Percentiles rank a stretch among this genome's conserved stretches.
Conservation (phyloP, 2,113 vertebrate genomes). For the Cottus gobio region DNA sequence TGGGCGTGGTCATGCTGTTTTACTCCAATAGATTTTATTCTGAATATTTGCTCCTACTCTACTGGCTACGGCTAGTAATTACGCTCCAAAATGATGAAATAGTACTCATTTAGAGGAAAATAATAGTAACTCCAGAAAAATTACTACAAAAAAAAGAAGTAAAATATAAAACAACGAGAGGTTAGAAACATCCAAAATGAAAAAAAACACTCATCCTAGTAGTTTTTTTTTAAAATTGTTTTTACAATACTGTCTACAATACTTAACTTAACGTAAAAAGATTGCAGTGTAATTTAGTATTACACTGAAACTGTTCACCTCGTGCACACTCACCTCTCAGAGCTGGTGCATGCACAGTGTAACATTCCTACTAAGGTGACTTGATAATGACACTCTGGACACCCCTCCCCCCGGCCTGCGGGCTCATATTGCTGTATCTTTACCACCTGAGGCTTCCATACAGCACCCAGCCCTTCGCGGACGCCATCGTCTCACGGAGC, state of each 20-base stretch:
- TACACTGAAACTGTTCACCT: neutral
- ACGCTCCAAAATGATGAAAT: too few relatives aligned
- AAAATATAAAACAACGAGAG: constrained; percentile 25
- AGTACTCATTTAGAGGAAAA: too few relatives aligned
- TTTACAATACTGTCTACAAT: too few relatives aligned
- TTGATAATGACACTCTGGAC: neutral
- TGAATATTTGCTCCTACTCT: too few relatives aligned
- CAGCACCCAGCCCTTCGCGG: neutral
- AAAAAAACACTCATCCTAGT: neutral
- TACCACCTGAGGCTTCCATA: neutral
- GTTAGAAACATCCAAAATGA: constrained; percentile 7
- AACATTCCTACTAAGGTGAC: neutral
- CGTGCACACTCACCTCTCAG: neutral
- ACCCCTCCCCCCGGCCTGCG: neutral
- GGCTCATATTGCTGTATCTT: neutral
- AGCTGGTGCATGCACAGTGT: neutral
- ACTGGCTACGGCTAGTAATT: too few relatives aligned
- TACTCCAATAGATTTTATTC: too few relatives aligned
- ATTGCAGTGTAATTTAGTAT: neutral
- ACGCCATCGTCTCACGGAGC: neutral
- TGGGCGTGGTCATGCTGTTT: too few relatives aligned
- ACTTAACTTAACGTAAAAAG: neutral
- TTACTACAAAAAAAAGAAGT: constrained; percentile 22
- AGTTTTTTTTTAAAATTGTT: neutral
- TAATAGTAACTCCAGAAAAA: too few relatives aligned